Base-by-base conservation (phyloP, 2,113 vertebrate genomes). In the Stomatorhinus ivindoensis region DNA sequence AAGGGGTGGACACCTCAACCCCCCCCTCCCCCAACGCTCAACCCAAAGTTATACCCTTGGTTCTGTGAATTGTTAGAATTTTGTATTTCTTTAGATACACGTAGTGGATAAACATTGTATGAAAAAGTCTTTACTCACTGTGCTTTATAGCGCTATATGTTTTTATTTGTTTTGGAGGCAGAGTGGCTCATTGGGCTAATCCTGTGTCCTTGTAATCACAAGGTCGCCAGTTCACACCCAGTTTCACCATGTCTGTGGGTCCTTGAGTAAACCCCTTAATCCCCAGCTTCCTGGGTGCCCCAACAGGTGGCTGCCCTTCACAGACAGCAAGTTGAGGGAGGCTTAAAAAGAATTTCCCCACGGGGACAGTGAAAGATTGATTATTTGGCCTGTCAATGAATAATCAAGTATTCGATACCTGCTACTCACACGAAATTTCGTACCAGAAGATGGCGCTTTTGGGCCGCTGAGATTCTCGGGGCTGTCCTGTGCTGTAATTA, bases 381-480 rank as follows among this genome's bases (percentile, higher is more conserved):
- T n/a, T n/a, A n/a, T n/a, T n/a, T n/a, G n/a, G 10, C 27, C n/a
- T 31, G 61, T 10, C 3, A 31, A 69, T 31, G 10, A 44, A 82
- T 82, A 19, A 39, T 42, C 5, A 82, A 17, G 5, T 82, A 8
- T 27, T 86, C 11, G 10, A 15, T 19, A 35, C 39, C 47, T 53
- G 31, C n/a, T 53, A 42, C 10, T 27, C 44, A 53, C 13, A 19
- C 53, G 17, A 55, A 13, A 35, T 53, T 21, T n/a, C 48, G 13
- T 27, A 47, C 58, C 88, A 89, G 27, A 55, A 89, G 88, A 42
- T 82, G 88, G 88, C 73, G 88, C 69, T 24, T 73, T 42, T 89
- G 82, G 39, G 82, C 9, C 39, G 24, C 82, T 24, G 19, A 84
- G 44, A 84, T 84, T 84, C 35, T 76, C 5, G 35, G 69, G 1